A percentile compares a stretch with the other conserved stretches of the same genome.
phyloP scores from a whole-genome alignment of 2,113 vertebrate genomes.

The Ellobius talpinus region DNA sequence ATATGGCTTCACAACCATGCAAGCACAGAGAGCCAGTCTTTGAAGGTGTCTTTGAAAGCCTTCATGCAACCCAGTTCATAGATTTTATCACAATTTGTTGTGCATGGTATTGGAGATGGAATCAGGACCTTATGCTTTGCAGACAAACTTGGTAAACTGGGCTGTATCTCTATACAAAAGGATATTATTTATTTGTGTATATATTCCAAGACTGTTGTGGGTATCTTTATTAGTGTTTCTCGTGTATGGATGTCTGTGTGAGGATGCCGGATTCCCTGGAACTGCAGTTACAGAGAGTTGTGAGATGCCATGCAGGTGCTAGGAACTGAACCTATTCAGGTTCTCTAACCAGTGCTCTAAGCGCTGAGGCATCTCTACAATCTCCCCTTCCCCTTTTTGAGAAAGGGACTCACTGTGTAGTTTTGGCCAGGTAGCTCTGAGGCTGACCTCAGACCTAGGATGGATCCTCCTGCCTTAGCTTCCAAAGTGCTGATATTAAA shows the following conservation, averaged over 20 bases:
- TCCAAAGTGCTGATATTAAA: background rate
- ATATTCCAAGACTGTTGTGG: background rate
- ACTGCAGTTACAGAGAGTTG: background rate
- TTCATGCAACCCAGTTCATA: background rate
- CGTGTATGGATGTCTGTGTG: background rate
- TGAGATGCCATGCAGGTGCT: background rate
- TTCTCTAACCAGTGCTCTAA: background rate
- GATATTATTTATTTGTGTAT: background rate
- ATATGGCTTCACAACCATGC: slow-evolving; percentile 25
- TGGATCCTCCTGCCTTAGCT: background rate
- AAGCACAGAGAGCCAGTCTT: slow-evolving; percentile 25
- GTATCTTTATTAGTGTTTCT: background rate
- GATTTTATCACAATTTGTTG: slow-evolving; percentile 36
- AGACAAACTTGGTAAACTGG: background rate
- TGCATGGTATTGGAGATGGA: background rate
- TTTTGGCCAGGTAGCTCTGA: background rate
- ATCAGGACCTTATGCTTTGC: background rate
- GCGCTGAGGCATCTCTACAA: background rate
- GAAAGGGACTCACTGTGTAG: background rate
- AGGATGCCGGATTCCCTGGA: background rate
- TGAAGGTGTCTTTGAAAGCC: slow-evolving; percentile 50
- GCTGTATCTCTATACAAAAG: background rate
- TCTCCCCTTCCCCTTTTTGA: background rate
- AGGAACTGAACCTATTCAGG: background rate
- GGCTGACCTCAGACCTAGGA: background rate